Percentiles rank a stretch among this genome's conserved stretches.
Conservation (phyloP, 2,113 vertebrate species). For the Chrysochloris asiatica region DNA sequence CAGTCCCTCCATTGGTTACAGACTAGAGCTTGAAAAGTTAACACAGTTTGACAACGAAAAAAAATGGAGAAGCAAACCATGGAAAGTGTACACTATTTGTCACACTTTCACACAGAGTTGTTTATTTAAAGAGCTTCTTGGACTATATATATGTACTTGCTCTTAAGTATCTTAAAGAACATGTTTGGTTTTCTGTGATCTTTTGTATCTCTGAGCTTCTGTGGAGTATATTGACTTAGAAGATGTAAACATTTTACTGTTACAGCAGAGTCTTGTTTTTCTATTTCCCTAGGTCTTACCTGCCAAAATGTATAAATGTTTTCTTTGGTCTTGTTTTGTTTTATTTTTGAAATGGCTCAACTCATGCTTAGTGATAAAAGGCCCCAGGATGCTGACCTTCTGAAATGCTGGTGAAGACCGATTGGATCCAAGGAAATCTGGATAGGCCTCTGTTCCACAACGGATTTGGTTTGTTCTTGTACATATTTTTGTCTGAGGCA, state of each 20-base stretch:
- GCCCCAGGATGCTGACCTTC: not conserved
- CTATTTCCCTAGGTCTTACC: not conserved
- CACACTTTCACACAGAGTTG: not conserved
- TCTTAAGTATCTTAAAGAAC: slow-evolving; percentile 10
- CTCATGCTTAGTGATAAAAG: not conserved
- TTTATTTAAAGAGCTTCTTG: not conserved
- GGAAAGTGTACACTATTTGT: not conserved
- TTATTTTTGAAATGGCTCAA: not conserved
- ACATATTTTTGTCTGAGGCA: not conserved
- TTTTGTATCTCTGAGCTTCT: not conserved
- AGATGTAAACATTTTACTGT: not conserved
- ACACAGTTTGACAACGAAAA: not conserved
- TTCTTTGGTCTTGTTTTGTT: not conserved
- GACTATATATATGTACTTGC: not conserved
- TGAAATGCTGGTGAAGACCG: not conserved
- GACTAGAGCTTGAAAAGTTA: not conserved
- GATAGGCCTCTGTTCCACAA: not conserved
- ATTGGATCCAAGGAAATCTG: not conserved
- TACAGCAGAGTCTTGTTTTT: not conserved
- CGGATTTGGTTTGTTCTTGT: slow-evolving; percentile 6
- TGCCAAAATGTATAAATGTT: not conserved
- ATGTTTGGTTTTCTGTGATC: not conserved
- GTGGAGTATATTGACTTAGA: not conserved
- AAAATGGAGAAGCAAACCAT: not conserved
- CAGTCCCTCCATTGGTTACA: not conserved